Base-by-base conservation (phyloP, 1,140 invertebrate genomes). In the Armadillidium nasatum region DNA sequence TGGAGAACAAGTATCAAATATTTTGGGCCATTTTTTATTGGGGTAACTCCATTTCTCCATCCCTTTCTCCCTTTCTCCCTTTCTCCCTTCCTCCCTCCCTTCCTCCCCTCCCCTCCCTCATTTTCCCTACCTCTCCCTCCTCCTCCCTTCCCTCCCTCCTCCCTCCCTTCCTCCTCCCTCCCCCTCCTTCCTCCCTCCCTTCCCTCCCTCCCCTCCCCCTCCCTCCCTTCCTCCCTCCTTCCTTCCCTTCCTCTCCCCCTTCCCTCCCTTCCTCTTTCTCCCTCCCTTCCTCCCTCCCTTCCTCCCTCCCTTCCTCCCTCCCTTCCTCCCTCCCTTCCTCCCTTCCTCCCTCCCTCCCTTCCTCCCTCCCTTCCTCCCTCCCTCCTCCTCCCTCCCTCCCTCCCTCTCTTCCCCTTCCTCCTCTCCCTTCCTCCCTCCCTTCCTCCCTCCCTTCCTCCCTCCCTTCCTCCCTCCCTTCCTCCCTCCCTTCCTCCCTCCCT, bases 1-100 rank as follows among this genome's bases (percentile, higher is more conserved):
- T 97, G 95, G 95, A 88, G 92, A 77, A 89, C 95, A n/a, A 96
- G 94, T 85, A 97, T 95, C 94, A 89, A 90, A 80, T 94, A 93
- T 82, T 88, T 92, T n/a, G 94, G 93, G 0, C 95, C 95, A 0
- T 84, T 93, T 7, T 96, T 97, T 83, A 88, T 96, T 69, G 88
- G 95, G 84, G 90, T 91, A 85, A 82, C 82, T 33, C 71, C 10
- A 2, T 71, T 9, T 44, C 33, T 72, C 22, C 44, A 23, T 23
- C 71, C 22, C 71, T 45, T 4, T 46, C n/a, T 72, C 19, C 13
- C 10, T 45, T 44, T 22, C 22, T 73, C 21, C 15, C 44, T 50
- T 10, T 50, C 72, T 50, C 54, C 15, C 72, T 21, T 11, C 7
- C 44, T 44, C 46, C 19, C n/a, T 43, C n/a, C 9, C 23, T 72